Base-by-base conservation (phyloP, 2,888 invertebrate genomes). In the Chironomus tentans region DNA sequence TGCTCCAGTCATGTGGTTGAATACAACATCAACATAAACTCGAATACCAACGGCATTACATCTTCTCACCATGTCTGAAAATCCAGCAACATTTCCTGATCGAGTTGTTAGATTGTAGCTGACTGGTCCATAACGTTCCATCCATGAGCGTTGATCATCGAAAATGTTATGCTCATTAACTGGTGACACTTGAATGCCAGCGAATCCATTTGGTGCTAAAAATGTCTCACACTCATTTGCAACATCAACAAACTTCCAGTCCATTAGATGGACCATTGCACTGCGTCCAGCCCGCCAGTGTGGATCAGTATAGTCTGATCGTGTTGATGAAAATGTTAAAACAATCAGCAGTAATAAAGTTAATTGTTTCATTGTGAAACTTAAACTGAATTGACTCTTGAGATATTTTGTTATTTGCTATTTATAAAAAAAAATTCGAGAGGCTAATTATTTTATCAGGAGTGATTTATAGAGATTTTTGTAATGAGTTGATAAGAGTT, bases 41-140 rank as follows among this genome's bases (percentile, higher is more conserved):
- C 94, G 81, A 46, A 95, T 90, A 28, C 94, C 94, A 72, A 85
- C 94, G 22, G 85, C 84, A 82, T 94, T 95, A 82, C 95, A 96
- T 72, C 93, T 85, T 22, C 85, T 84, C 0, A 92, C 89, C 95
- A 96, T 96, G 77, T 88, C 85, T 6, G 85, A 82, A 80, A 96
- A 92, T 78, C 92, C 89, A 12, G 83, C 80, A 79, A 92, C 91
- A 77, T 88, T 88, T 46, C 95, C 95, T 38, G 93, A 93, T 76
- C 95, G 87, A 0, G 93, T 93, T 1, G 82, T 81, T 65, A 94
- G 84, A 21, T 86, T 85, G 84, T 95, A 96, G 28, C 94, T 93
- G 50, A 94, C 89, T 0, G 94, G 93, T 82, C 95, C 94, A 82
- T 95, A 95, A 18, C 95, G 85, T 82, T 95, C 94, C 89, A 90